A percentile compares a stretch with the other conserved stretches of the same genome.
Conservation (phyloP, 1,140 invertebrate species). For the Formica exsecta region DNA sequence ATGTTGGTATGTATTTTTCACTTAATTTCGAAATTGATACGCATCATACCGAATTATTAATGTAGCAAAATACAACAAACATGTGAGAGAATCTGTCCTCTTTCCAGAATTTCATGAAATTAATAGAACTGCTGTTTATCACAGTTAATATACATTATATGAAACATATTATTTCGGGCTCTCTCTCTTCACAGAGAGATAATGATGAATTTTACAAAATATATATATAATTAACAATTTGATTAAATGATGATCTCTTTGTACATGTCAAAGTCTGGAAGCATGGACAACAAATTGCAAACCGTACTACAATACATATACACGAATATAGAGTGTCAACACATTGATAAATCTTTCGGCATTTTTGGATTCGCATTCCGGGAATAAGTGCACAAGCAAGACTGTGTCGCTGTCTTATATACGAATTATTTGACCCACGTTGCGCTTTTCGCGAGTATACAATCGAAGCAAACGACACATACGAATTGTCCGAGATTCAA, state of each 20-base stretch:
- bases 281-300: background rate
- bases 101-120: conserved; percentile 27
- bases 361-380: conserved; percentile 22
- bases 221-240: background rate
- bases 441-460: background rate
- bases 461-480: conserved; percentile 33
- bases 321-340: background rate
- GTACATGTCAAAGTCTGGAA: background rate
- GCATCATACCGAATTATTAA: background rate
- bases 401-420: background rate
- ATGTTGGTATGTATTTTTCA: conserved; percentile 4
- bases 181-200: background rate
- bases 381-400: conserved; percentile 8
- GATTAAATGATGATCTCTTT: background rate
- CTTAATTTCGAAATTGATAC: conserved; percentile 14
- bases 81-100: background rate
- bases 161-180: background rate
- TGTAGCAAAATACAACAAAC: background rate
- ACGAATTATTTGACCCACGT: conserved; percentile 6
- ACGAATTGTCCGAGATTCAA: conserved; percentile 29
- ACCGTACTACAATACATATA: background rate
- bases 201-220: background rate
- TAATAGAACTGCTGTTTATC: conserved; percentile 17
- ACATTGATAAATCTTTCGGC: conserved; percentile 14
- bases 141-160: conserved; percentile 4